Evolutionary conservation across 1,140 invertebrate genomes (phyloP).

Genomic region (Scylla paramamosain): DNA sequence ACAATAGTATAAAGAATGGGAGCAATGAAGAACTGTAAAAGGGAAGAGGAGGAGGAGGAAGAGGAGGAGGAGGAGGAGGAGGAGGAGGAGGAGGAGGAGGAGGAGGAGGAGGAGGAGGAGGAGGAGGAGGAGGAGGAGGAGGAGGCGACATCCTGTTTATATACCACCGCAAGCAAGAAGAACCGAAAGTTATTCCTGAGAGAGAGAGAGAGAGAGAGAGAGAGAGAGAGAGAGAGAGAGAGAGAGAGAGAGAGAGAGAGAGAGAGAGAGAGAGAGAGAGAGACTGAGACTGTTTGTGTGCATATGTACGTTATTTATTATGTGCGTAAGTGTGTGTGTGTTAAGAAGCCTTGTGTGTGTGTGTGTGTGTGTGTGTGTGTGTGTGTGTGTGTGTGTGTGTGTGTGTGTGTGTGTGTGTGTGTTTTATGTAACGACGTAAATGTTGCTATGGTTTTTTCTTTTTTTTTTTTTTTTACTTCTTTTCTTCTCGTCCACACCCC

Average conservation of each 20-base stretch:
- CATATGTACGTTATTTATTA: background rate
- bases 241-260: background rate
- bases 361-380: no score
- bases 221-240: constrained; percentile 1
- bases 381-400: no score
- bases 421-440: background rate
- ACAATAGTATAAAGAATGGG: no score
- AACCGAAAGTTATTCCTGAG: no score
- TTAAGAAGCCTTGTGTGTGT: no score
- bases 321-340: background rate
- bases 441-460: background rate
- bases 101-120: background rate
- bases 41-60: background rate
- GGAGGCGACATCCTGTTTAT: no score
- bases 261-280: background rate
- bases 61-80: background rate
- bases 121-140: no score
- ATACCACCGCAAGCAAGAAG: no score
- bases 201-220: constrained; percentile 20
- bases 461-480: background rate
- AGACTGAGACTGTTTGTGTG: background rate
- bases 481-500: background rate
- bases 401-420: no score
- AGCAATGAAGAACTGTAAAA: background rate
- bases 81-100: background rate